These are phyloP conservation scores for Dipus sagitta DNA, from an alignment of 2,797 vertebrate species.

Conservation along the genomic window DNA sequence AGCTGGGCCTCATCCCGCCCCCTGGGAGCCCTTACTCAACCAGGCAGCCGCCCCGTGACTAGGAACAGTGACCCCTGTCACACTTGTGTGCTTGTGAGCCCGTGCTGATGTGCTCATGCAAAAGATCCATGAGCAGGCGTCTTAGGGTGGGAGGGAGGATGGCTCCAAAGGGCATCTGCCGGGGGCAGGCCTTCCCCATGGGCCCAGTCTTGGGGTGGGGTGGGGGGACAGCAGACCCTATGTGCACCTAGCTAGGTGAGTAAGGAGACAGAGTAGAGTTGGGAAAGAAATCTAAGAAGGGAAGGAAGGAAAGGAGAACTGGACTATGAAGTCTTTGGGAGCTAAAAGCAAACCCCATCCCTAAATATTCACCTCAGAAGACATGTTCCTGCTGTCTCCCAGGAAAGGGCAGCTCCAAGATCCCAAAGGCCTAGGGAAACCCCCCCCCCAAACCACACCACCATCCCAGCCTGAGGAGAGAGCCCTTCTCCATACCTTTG, in stretches of 20 bases:
- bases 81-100: slow-evolving; percentile 63
- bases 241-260: background rate
- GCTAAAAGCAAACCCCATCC: background rate
- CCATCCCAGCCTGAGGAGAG: too few species aligned
- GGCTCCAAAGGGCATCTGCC: background rate
- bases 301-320: background rate
- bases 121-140: background rate
- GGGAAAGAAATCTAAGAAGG: background rate
- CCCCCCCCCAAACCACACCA: too few species aligned
- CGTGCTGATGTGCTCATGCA: background rate
- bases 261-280: too few species aligned
- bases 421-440: background rate
- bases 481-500: background rate
- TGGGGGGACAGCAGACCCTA: background rate
- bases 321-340: background rate
- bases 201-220: background rate
- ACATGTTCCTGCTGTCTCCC: background rate
- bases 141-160: background rate
- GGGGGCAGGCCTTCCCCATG: background rate
- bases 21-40: slow-evolving; percentile 74
- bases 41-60: slow-evolving; percentile 68
- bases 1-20: slow-evolving; percentile 28
- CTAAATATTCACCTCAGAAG: background rate
- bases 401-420: background rate
- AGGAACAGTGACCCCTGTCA: slow-evolving; percentile 78